A percentile compares a stretch with the other conserved stretches of the same genome.
phyloP scores from a whole-genome alignment of 2,797 vertebrate genomes.

The Crypturellus tataupa region DNA sequence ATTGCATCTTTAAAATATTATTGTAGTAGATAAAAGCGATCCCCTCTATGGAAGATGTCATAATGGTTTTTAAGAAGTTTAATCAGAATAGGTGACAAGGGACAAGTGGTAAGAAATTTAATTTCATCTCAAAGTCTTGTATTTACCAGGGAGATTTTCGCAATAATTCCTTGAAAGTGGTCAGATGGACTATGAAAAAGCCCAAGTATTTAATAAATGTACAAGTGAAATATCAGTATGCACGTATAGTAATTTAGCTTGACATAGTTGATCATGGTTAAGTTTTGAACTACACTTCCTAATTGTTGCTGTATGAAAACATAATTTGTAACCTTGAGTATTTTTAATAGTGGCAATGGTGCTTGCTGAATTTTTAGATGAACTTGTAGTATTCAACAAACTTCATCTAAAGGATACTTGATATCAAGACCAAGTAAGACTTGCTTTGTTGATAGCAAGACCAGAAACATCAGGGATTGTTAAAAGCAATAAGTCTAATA shows the following conservation, averaged over 20 bases:
- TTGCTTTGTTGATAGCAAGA: not conserved
- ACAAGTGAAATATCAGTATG: not conserved
- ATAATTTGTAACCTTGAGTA: not conserved
- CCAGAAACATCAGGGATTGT: not conserved
- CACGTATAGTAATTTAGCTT: not conserved
- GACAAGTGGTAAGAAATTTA: not conserved
- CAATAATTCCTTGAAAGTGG: not conserved
- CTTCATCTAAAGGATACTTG: not conserved
- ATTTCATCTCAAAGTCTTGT: not conserved
- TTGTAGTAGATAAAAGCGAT: not conserved
- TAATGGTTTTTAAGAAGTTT: not conserved
- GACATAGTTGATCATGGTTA: not conserved
- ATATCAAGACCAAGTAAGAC: no score
- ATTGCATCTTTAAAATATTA: not conserved
- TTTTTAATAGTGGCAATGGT: not conserved
- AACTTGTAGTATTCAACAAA: not conserved
- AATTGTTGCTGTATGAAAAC: not conserved
- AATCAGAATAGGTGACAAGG: not conserved
- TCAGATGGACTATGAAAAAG: not conserved
- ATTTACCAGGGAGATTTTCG: not conserved
- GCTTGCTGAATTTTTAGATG: not conserved
- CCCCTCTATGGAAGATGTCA: not conserved
- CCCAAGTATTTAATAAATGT: not conserved
- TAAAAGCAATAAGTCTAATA: not conserved
- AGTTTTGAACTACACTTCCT: not conserved